phyloP scores from a whole-genome alignment of 2,797 vertebrate genomes.

The Toxotes lorentzi region DNA sequence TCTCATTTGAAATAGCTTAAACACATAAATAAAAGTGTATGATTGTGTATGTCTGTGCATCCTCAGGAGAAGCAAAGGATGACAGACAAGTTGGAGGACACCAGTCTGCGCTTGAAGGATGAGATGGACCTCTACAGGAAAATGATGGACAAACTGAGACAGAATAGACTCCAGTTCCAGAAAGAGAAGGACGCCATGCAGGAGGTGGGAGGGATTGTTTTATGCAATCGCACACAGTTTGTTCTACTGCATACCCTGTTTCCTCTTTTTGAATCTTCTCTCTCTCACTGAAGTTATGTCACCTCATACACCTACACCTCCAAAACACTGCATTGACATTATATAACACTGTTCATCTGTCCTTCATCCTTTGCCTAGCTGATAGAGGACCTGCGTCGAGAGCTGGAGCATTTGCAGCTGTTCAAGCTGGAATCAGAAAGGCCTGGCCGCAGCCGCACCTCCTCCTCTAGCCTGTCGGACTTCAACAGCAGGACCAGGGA shows the following conservation, averaged over 20 bases:
- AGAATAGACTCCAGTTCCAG: slow-evolving; percentile 94
- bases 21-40: neutral
- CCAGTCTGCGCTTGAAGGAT: slow-evolving; percentile 94
- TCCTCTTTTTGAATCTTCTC: neutral
- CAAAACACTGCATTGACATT: slow-evolving; percentile 33
- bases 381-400: slow-evolving; percentile 94
- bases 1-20: neutral
- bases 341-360: slow-evolving; percentile 29
- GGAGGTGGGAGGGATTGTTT: slow-evolving; percentile 85
- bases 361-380: slow-evolving; percentile 81
- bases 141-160: slow-evolving; percentile 97
- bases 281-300: slow-evolving; percentile 13
- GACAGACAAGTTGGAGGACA: slow-evolving; percentile 96
- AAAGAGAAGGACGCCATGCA: slow-evolving; percentile 96
- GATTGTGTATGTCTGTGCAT: slow-evolving; percentile 6
- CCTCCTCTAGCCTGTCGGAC: slow-evolving; percentile 88
- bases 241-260: slow-evolving; percentile 10
- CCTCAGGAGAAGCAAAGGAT: slow-evolving; percentile 94
- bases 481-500: slow-evolving; percentile 91
- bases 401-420: slow-evolving; percentile 95
- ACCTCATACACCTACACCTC: slow-evolving; percentile 33
- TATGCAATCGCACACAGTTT: slow-evolving; percentile 24
- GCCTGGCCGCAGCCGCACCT: slow-evolving; percentile 87
- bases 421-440: slow-evolving; percentile 93
- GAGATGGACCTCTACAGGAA: slow-evolving; percentile 98